These are phyloP conservation scores for Diachasmimorpha longicaudata DNA, from an alignment of 1,140 invertebrate genomes.

Conservation along the genomic window DNA sequence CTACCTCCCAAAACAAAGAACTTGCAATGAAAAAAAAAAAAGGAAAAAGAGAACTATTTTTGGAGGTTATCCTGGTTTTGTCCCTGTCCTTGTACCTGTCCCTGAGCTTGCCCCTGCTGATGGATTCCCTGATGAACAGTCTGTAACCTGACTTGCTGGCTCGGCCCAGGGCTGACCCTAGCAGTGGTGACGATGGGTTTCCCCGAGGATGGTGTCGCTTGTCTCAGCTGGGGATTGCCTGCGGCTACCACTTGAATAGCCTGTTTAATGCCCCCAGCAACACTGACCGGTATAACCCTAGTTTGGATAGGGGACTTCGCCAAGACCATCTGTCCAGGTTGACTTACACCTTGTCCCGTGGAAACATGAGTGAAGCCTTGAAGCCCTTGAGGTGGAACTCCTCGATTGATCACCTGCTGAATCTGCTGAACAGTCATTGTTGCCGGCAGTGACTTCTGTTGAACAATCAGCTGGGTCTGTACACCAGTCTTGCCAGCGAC, in stretches of 20 bases:
- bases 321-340: conserved; percentile 55
- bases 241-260: conserved; percentile 65
- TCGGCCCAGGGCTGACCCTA: conserved; percentile 54
- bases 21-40: not conserved
- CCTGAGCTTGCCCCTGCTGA: conserved; percentile 37
- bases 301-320: conserved; percentile 59
- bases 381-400: conserved; percentile 59
- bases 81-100: conserved; percentile 36
- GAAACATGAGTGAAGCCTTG: conserved; percentile 64
- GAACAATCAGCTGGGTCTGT: conserved; percentile 69
- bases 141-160: conserved; percentile 56
- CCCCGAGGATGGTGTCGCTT: conserved; percentile 50
- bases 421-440: conserved; percentile 79
- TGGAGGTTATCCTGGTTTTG: conserved; percentile 38
- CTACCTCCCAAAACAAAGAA: not conserved
- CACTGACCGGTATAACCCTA: conserved; percentile 64
- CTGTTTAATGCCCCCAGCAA: conserved; percentile 62
- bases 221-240: conserved; percentile 53
- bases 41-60: not conserved
- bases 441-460: conserved; percentile 69
- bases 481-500: conserved; percentile 62
- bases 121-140: conserved; percentile 51
- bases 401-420: conserved; percentile 62
- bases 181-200: conserved; percentile 54
- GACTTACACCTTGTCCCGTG: conserved; percentile 48